Conservation (phyloP, 2,113 vertebrate species). For the Halichoeres trimaculatus region DNA sequence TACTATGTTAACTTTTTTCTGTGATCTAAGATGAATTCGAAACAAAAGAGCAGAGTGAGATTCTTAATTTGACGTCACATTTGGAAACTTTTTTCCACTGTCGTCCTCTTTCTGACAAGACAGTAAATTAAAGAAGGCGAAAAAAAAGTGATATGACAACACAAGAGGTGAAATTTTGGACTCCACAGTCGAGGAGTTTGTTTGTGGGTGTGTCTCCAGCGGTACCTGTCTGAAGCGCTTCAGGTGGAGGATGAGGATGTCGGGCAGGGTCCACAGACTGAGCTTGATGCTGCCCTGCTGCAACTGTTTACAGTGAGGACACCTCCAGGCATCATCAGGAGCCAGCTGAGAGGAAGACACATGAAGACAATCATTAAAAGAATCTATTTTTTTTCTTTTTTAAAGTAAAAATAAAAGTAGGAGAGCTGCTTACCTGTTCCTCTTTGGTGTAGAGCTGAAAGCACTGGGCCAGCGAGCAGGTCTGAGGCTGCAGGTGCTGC, state of each 20-base stretch:
- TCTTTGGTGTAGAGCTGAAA: conserved; percentile 99
- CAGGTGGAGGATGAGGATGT: conserved; percentile 95
- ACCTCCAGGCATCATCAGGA: conserved; percentile 97
- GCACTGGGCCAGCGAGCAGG: conserved; percentile 96
- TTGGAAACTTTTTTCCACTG: too few relatives aligned
- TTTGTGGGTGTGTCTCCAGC: neutral
- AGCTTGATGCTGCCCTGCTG: conserved; percentile 98
- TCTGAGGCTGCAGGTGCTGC: conserved; percentile 95
- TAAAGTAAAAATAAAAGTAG: too few relatives aligned
- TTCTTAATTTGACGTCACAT: too few relatives aligned
- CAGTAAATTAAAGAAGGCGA: too few relatives aligned
- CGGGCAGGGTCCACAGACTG: conserved; percentile 95
- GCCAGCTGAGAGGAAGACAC: conserved; percentile 84
- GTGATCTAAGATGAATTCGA: too few relatives aligned
- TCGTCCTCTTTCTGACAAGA: too few relatives aligned
- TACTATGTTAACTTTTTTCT: too few relatives aligned
- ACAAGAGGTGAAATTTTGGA: too few relatives aligned
- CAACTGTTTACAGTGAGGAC: conserved; percentile 97
- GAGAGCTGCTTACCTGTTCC: conserved; percentile 87
- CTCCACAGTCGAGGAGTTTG: neutral
- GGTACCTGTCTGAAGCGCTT: conserved; percentile 96
- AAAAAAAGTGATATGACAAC: too few relatives aligned
- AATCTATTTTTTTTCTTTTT: too few relatives aligned
- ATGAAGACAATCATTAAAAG: neutral
- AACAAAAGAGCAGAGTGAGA: too few relatives aligned